These are phyloP conservation scores for Galeopsomyia nigrocyanea DNA, from an alignment of 2,888 invertebrate species.

Conservation along the genomic window DNA sequence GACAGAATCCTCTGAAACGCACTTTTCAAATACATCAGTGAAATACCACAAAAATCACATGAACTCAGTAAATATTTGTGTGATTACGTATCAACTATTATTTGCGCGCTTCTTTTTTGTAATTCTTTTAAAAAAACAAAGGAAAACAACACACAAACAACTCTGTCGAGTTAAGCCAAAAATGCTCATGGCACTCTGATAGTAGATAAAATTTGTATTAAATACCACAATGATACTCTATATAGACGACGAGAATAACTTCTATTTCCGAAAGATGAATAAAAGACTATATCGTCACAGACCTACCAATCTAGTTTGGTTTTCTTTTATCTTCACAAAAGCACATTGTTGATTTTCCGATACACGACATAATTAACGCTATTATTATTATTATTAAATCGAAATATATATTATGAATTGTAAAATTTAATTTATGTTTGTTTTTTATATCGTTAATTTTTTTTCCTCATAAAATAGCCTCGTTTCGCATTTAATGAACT, in stretches of 20 bases:
- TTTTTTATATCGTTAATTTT: neutral
- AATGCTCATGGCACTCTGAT: conserved; percentile 29
- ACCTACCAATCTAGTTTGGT: too few species aligned
- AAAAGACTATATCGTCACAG: conserved; percentile 4
- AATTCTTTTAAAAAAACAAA: too few species aligned
- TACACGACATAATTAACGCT: too few species aligned
- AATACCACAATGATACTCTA: conserved; percentile 31
- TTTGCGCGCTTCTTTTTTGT: too few species aligned
- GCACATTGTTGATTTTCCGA: too few species aligned
- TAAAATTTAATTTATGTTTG: neutral
- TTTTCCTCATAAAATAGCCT: conserved; percentile 1
- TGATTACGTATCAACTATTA: too few species aligned
- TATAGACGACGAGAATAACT: conserved; percentile 22
- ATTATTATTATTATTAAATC: too few species aligned
- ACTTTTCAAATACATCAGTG: neutral
- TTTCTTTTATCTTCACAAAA: too few species aligned
- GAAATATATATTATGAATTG: too few species aligned
- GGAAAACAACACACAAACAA: too few species aligned
- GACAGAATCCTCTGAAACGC: conserved; percentile 57
- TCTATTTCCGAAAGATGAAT: conserved; percentile 24
- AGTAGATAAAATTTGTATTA: conserved; percentile 25
- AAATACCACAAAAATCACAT: too few species aligned
- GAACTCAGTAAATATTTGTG: too few species aligned
- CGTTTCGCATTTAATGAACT: conserved; percentile 46
- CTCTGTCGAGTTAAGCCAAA: conserved; percentile 2